Evolutionary conservation across 2,888 invertebrate species (phyloP).

Genomic region (Parnassius apollo): DNA sequence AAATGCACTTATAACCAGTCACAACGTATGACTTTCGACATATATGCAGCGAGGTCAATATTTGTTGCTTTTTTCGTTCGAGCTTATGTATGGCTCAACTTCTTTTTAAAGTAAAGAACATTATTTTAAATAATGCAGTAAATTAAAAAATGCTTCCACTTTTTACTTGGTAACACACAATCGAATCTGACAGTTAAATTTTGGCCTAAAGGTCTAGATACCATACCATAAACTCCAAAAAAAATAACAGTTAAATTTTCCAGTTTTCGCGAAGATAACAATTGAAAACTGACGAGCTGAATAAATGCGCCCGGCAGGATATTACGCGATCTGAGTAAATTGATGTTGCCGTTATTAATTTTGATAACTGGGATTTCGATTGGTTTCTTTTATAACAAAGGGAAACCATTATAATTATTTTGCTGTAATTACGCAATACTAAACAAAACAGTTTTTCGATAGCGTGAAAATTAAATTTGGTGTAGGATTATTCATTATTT

Average conservation of each 20-base stretch:
- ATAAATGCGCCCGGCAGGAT: slow-evolving; percentile 67
- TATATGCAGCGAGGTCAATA: slow-evolving; percentile 77
- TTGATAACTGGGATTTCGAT: slow-evolving; percentile 78
- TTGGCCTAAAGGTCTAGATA: no score
- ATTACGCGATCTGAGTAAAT: slow-evolving; percentile 75
- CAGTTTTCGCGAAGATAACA: slow-evolving; percentile 50
- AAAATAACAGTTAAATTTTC: slow-evolving; percentile 29
- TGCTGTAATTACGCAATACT: slow-evolving; percentile 58
- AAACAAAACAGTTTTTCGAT: slow-evolving; percentile 46
- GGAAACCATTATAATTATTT: slow-evolving; percentile 78
- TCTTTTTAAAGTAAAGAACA: neutral
- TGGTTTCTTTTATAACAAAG: slow-evolving; percentile 80
- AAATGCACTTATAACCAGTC: slow-evolving; percentile 73
- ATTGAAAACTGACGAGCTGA: slow-evolving; percentile 58
- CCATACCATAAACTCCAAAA: no score
- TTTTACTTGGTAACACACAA: slow-evolving; percentile 33
- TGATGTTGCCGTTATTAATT: slow-evolving; percentile 78
- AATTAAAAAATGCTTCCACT: neutral
- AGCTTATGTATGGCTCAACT: slow-evolving; percentile 53
- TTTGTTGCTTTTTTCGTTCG: slow-evolving; percentile 66
- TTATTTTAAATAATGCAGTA: neutral
- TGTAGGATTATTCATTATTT: slow-evolving; percentile 34
- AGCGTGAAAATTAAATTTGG: slow-evolving; percentile 51
- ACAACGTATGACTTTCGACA: slow-evolving; percentile 73
- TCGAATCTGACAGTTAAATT: slow-evolving; percentile 39